A percentile compares a stretch with the other conserved stretches of the same genome.
Evolutionary conservation across 2,888 invertebrate genomes (phyloP).

Genomic region (Spodoptera exigua): DNA sequence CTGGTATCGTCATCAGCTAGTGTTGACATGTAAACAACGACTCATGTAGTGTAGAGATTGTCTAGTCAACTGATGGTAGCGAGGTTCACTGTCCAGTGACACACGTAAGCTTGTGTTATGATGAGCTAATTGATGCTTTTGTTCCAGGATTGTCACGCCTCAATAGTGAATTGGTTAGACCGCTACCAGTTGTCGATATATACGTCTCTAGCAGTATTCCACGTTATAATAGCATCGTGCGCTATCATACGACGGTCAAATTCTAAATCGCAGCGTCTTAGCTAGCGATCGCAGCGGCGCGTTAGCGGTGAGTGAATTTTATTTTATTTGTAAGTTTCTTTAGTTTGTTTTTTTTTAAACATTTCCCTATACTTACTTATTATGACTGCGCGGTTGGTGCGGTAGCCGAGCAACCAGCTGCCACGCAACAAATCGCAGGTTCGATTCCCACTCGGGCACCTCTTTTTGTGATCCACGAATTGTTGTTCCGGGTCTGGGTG

Average conservation of each 20-base stretch:
- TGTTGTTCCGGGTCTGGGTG: too few species aligned
- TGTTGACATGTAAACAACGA: too few species aligned
- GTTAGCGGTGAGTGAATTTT: conserved; percentile 64
- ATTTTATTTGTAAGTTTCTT: not conserved
- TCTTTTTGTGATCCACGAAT: too few species aligned
- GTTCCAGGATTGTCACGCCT: conserved; percentile 71
- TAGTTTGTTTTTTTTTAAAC: not conserved
- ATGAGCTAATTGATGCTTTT: not conserved
- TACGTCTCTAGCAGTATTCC: conserved; percentile 67
- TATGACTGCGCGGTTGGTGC: too few species aligned
- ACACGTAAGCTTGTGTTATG: not conserved
- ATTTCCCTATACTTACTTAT: too few species aligned
- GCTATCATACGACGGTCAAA: conserved; percentile 75
- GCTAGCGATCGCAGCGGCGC: conserved; percentile 80
- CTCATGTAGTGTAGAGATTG: too few species aligned
- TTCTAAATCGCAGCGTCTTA: conserved; percentile 70
- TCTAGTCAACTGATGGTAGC: too few species aligned
- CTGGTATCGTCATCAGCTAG: too few species aligned
- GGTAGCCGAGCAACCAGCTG: too few species aligned
- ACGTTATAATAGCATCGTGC: conserved; percentile 75
- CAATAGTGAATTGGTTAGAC: conserved; percentile 70
- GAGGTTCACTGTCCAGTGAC: too few species aligned
- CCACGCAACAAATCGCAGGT: too few species aligned
- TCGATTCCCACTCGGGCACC: too few species aligned
- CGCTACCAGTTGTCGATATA: conserved; percentile 71